Evolutionary conservation across 1,140 invertebrate species (phyloP).

Genomic region (Limonius californicus): DNA sequence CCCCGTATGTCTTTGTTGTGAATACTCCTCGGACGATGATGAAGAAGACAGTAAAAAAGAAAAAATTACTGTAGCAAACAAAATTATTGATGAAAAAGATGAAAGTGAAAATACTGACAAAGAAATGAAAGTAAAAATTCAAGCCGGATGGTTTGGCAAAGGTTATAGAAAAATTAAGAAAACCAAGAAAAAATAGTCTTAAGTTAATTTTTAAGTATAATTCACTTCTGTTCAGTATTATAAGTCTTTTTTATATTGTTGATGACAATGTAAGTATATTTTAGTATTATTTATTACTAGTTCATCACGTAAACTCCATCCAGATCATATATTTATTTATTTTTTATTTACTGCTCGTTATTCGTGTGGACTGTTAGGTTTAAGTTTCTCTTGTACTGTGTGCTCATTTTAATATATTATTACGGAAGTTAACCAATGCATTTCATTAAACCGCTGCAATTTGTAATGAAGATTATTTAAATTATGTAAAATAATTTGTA

Average conservation of each 20-base stretch:
- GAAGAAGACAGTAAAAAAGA: constrained; percentile 29
- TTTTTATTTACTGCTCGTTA: background rate
- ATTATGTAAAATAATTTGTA: no score
- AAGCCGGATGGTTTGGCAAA: constrained; percentile 59
- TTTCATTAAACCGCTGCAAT: no score
- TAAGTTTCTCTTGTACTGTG: background rate
- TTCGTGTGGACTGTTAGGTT: background rate
- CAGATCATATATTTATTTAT: constrained; percentile 2
- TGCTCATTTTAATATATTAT: background rate
- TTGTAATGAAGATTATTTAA: no score
- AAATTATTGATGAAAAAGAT: constrained; percentile 25
- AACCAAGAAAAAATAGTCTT: constrained; percentile 35
- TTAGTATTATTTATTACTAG: constrained; percentile 3
- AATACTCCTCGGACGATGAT: constrained; percentile 48
- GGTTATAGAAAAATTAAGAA: constrained; percentile 53
- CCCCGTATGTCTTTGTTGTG: constrained; percentile 56
- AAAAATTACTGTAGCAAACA: constrained; percentile 24
- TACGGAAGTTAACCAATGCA: no score
- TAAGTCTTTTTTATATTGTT: background rate
- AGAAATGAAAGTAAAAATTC: constrained; percentile 46
- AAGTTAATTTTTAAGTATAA: background rate
- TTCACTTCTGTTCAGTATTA: background rate
- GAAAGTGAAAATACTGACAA: constrained; percentile 29
- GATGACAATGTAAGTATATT: background rate
- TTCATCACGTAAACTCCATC: background rate